Percentiles rank a stretch among this genome's conserved stretches.
Conservation (phyloP, 2,113 vertebrate species). For the Noctilio leporinus region DNA sequence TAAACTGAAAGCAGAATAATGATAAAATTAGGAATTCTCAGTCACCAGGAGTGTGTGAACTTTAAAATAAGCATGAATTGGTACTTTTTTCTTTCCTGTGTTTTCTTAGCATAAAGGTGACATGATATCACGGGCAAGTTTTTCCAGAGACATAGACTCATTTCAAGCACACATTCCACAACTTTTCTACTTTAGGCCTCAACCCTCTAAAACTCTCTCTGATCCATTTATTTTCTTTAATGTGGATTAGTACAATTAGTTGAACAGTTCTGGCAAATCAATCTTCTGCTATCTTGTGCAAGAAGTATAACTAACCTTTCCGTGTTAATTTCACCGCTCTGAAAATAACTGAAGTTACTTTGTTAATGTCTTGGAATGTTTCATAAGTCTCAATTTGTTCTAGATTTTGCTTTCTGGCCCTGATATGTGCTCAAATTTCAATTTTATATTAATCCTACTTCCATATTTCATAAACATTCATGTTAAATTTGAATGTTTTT, state of each 20-base stretch:
- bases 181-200: not conserved
- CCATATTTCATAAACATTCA: not conserved
- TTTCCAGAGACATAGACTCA: not conserved
- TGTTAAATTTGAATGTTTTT: conserved; percentile 34
- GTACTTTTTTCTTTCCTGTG: conserved; percentile 52
- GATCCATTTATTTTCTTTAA: not conserved
- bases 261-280: not conserved
- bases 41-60: conserved; percentile 58
- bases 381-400: not conserved
- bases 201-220: not conserved
- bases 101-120: conserved; percentile 51
- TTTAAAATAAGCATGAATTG: conserved; percentile 38
- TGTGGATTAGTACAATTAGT: not conserved
- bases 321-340: not conserved
- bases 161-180: not conserved
- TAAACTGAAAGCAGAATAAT: conserved; percentile 50
- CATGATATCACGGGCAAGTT: not conserved
- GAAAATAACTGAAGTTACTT: not conserved
- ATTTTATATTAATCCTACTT: not conserved
- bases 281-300: not conserved
- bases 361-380: not conserved
- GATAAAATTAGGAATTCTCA: conserved; percentile 63
- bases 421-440: not conserved
- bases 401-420: not conserved
- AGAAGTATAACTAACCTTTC: not conserved